These are phyloP conservation scores for Cromileptes altivelis DNA, from an alignment of 2,113 vertebrate genomes.

Conservation along the genomic window DNA sequence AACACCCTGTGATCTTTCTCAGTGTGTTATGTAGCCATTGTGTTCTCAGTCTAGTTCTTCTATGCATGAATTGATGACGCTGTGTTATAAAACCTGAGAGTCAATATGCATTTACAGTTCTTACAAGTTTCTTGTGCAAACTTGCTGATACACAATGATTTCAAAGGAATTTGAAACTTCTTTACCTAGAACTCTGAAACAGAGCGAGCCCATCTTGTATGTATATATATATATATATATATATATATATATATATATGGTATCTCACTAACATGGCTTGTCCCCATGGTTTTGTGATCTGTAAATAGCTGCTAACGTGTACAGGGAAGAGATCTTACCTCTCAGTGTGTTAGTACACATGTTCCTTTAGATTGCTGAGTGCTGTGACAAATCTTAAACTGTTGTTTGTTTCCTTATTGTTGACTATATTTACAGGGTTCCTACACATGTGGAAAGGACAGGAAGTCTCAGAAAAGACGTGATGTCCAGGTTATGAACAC, in stretches of 20 bases:
- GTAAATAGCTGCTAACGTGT: conserved; percentile 60
- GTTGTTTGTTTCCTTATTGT: neutral
- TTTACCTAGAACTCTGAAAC: conserved; percentile 56
- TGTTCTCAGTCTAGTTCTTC: conserved; percentile 75
- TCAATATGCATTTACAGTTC: conserved; percentile 75
- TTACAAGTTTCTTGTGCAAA: conserved; percentile 65
- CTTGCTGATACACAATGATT: conserved; percentile 52
- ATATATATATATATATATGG: conserved; percentile 9
- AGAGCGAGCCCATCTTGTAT: conserved; percentile 42
- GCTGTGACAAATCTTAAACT: conserved; percentile 34
- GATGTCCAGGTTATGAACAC: neutral
- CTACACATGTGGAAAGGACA: neutral
- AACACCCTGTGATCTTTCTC: conserved; percentile 43
- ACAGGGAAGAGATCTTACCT: conserved; percentile 34
- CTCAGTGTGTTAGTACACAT: conserved; percentile 30
- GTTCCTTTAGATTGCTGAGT: conserved; percentile 17
- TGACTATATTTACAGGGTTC: conserved; percentile 29
- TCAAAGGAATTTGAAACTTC: conserved; percentile 58
- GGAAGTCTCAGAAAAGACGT: neutral
- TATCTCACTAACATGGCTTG: conserved; percentile 44
- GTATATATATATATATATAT: conserved; percentile 18
- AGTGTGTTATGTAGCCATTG: conserved; percentile 73
- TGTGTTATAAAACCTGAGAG: conserved; percentile 67
- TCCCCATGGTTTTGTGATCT: conserved; percentile 48
- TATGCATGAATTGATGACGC: conserved; percentile 79